These are phyloP conservation scores for Numida meleagris DNA, from an alignment of 2,113 vertebrate species.

Conservation along the genomic window DNA sequence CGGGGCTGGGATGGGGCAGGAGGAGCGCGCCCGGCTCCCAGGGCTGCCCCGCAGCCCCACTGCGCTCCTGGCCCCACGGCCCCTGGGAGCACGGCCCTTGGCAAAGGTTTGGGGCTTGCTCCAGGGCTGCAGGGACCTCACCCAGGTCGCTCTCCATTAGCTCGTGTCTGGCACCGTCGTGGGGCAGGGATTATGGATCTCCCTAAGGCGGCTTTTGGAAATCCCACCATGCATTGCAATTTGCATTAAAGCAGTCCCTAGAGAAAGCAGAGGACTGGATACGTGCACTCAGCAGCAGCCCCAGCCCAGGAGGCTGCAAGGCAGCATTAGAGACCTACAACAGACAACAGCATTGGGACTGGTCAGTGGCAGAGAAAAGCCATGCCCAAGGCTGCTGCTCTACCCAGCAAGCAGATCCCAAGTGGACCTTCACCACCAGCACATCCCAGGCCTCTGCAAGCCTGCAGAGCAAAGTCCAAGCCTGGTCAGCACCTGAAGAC, in stretches of 20 bases:
- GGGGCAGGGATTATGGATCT: slow-evolving; percentile 61
- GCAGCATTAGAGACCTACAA: not conserved
- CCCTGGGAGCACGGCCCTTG: not conserved
- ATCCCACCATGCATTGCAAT: slow-evolving; percentile 47
- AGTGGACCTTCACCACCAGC: not conserved
- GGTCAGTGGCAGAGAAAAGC: not conserved
- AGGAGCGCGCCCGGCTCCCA: not conserved
- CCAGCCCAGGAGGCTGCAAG: not conserved
- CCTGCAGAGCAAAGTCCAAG: not conserved
- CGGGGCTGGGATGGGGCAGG: fast-evolving
- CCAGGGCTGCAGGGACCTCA: not conserved
- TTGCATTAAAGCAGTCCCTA: slow-evolving; percentile 35
- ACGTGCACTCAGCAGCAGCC: not conserved
- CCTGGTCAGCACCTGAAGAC: not conserved
- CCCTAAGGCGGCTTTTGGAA: slow-evolving; percentile 65
- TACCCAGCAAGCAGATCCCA: not conserved
- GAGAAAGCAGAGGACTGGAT: not conserved
- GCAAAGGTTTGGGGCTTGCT: not conserved
- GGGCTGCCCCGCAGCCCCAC: not conserved
- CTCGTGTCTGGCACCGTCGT: slow-evolving; percentile 44
- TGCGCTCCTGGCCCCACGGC: no score
- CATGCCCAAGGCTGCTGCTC: not conserved
- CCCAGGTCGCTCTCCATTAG: slow-evolving; percentile 31
- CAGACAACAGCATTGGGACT: not conserved
- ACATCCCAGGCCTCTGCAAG: not conserved